Evolutionary conservation across 2,797 vertebrate species (phyloP), one percentile per base, ranked within the genome.

Genomic region (Esox lucius): DNA sequence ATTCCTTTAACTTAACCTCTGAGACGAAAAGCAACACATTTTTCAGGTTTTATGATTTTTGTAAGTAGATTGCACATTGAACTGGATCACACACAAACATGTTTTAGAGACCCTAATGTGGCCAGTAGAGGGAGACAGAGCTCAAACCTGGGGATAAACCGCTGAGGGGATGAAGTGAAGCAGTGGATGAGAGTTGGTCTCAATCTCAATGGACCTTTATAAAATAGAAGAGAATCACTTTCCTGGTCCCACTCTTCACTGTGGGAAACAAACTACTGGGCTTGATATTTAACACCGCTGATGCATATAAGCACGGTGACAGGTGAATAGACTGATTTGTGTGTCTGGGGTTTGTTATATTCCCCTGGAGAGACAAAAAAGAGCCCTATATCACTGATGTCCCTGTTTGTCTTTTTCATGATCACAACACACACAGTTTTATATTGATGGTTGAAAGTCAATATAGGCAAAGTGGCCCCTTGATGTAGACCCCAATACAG

Each of bases 361-460:
- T 71, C 59, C 70, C 80, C 77, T 9, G 62, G 61, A 71, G 81
- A 73, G 61, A 19, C 17, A 2, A 59, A 75, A 70, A 72, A 78
- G 11, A 28, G 0, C 65, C 61, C 80, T 65, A 35, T 76, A 42
- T 84, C 75, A 83, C 0, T 67, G 71, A 69, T 81, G 11, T 4
- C n/a, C 53, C n/a, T 11, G 9, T 59, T 59, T 59, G 0, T 56
- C 53, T 59, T 0, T n/a, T 13, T 39, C 35, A 11, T 11, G 26
- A 6, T 49, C 48, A 31, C 39, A 68, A 61, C 70, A 59, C 71
- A 42, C 56, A 26, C 71, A 72, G n/a, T 26, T 13, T 5, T 49
- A 62, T 15, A 72, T 11, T 26, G 33, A 35, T 13, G 68, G 39
- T 9, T 70, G 48, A 31, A 66, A 59, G 64, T 31, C 51, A 39